Conservation (phyloP, 2,888 invertebrate genomes). For the Brachycybe producta region DNA sequence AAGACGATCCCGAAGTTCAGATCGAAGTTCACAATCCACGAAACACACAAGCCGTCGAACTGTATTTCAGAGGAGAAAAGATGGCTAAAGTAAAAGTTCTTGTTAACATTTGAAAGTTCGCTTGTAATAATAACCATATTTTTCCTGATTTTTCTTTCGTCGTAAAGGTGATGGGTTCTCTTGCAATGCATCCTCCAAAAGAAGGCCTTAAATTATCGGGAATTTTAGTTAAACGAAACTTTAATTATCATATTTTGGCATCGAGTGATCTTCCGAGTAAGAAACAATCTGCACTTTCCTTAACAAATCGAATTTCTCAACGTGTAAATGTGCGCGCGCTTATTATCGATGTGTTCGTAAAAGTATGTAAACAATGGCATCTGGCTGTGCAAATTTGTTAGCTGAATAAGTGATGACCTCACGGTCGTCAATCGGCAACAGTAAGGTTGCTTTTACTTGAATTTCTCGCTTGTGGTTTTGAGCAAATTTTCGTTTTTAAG, state of each 20-base stretch:
- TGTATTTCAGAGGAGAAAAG: constrained; percentile 94
- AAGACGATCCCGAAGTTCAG: constrained; percentile 62
- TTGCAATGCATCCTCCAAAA: constrained; percentile 70
- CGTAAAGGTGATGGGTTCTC: constrained; percentile 81
- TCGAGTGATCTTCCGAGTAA: constrained; percentile 78
- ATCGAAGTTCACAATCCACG: constrained; percentile 88
- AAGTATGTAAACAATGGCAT: neutral
- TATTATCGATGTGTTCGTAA: neutral
- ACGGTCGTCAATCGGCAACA: no score
- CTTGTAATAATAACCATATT: no score
- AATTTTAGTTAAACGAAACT: constrained; percentile 89
- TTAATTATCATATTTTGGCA: constrained; percentile 90
- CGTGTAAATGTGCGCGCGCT: neutral
- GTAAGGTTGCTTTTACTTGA: no score
- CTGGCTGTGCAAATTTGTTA: neutral
- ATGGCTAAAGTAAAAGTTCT: constrained; percentile 70
- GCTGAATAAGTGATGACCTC: no score
- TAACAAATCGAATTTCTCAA: no score
- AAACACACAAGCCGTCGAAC: constrained; percentile 83
- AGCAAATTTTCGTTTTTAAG: no score
- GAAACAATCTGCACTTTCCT: constrained; percentile 24
- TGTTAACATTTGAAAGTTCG: no score
- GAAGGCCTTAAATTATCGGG: constrained; percentile 73
- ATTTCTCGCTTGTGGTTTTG: no score
- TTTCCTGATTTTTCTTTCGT: constrained; percentile 29